These are phyloP conservation scores for Pararge aegeria DNA, from an alignment of 1,140 invertebrate species.

Conservation along the genomic window DNA sequence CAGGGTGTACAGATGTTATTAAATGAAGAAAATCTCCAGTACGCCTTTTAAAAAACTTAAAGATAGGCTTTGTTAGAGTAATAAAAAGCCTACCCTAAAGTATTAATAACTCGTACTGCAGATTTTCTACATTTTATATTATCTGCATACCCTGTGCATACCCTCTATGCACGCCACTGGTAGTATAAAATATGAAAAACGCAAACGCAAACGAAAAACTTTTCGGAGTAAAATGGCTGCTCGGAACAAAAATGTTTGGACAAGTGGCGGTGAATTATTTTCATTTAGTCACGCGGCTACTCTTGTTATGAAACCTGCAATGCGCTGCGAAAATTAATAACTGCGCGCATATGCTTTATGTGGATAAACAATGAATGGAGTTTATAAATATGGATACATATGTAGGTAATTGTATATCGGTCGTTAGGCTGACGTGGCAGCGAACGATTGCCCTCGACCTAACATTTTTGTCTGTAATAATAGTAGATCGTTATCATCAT, in stretches of 20 bases:
- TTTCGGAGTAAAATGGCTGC: neutral
- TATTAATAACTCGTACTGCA: too few relatives aligned
- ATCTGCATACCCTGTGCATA: too few relatives aligned
- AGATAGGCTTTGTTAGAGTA: too few relatives aligned
- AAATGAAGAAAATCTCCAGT: too few relatives aligned
- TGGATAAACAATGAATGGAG: slow-evolving; percentile 41
- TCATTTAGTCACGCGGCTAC: slow-evolving; percentile 49
- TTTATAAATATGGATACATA: slow-evolving; percentile 51
- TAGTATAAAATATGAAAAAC: too few relatives aligned
- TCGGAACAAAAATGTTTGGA: slow-evolving; percentile 38
- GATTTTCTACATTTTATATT: too few relatives aligned
- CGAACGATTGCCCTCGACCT: neutral
- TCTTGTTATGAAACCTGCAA: slow-evolving; percentile 52
- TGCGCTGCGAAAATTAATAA: slow-evolving; percentile 51
- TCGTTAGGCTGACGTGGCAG: neutral
- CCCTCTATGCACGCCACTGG: too few relatives aligned
- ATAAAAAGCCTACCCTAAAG: too few relatives aligned
- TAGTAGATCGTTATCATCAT: neutral
- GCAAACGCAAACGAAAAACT: too few relatives aligned
- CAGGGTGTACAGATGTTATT: too few relatives aligned
- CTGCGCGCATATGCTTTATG: slow-evolving; percentile 25
- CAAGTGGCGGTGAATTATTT: slow-evolving; percentile 50
- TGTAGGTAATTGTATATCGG: neutral
- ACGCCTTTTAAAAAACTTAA: too few relatives aligned
- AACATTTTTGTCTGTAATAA: neutral